Evolutionary conservation across 2,113 vertebrate genomes (phyloP).

Genomic region (Sigmodon hispidus): DNA sequence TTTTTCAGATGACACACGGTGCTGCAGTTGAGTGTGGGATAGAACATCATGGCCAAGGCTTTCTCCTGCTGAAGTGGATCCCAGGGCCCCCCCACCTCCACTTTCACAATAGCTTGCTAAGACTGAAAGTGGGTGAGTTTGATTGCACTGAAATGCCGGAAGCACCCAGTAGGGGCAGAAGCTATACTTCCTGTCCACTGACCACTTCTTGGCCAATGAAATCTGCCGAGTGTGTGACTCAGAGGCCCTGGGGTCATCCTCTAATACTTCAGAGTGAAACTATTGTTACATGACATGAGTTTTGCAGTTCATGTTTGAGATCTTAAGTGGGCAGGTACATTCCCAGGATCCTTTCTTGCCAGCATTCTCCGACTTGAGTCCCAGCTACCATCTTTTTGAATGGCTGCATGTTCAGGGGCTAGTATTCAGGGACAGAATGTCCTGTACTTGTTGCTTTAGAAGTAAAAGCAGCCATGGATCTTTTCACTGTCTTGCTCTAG

Average conservation of each 20-base stretch:
- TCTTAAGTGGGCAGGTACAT: too few relatives aligned
- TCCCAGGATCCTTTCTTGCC: neutral
- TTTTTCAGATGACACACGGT: neutral
- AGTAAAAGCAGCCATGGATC: neutral
- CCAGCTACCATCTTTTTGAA: too few relatives aligned
- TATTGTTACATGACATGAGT: accelerated
- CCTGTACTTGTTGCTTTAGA: neutral
- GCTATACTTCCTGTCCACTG: neutral
- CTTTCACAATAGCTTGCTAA: neutral
- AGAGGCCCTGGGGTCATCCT: neutral
- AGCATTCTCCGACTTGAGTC: neutral
- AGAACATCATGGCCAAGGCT: accelerated
- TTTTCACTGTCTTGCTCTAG: neutral
- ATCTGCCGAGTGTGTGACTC: neutral
- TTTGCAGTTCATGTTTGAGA: neutral
- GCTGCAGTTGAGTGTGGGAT: neutral
- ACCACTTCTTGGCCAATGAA: neutral
- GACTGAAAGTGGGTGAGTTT: neutral
- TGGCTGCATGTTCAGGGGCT: accelerated
- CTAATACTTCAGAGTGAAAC: neutral
- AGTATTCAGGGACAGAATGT: neutral
- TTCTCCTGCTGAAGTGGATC: neutral
- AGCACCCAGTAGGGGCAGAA: neutral
- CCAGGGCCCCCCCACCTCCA: neutral
- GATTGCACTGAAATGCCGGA: neutral